Evolutionary conservation across 2,113 vertebrate species (phyloP), one percentile per base, ranked within the genome.

Genomic region (Boleophthalmus pectinirostris): DNA sequence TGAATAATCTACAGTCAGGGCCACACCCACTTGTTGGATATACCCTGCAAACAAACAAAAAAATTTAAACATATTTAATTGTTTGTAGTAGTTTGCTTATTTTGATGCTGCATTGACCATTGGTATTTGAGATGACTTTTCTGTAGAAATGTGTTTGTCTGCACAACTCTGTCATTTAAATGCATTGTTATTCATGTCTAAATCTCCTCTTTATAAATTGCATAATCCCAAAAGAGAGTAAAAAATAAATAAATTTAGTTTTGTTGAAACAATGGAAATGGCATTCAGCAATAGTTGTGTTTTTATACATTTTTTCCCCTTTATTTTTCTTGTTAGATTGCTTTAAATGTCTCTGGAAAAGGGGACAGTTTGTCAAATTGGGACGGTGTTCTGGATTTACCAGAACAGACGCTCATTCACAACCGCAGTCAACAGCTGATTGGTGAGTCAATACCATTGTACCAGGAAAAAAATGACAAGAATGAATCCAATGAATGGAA

Each of bases 331-430:
- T 70, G 24, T 58, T 92, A 99, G 98, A 98, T 98, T 82, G 96
- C 97, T 73, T 92, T 99, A 61, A 99, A 98, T 80, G 95, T 99
- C 84, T 95, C 95, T n/a, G 97, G 97, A 65, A 99, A 99, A 93
- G 98, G 97, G 7, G 98, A 98, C 91, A 98, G 95, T 82, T 92
- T 99, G 65, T 94, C 97, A 77, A 96, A 96, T 1, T 99, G 98
- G 98, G 97, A 99, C 76, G 95, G 96, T 21, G 90, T 92, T 82
- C 93, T 99, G 66, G 97, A 99, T 89, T 90, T 99, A 16, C 94
- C 95, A 49, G 97, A 99, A 90, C 97, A 99, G 89, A 93, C 83
- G 2, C 74, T 94, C 68, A 95, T 99, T 92, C 96, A 96, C 87
- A 91, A 92, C 86, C 94, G 97, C 83, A 96, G 96, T 85, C 92